Percentiles rank a stretch among this genome's conserved stretches.
Evolutionary conservation across 2,797 vertebrate species (phyloP).

Genomic region (Coilia nasus): DNA sequence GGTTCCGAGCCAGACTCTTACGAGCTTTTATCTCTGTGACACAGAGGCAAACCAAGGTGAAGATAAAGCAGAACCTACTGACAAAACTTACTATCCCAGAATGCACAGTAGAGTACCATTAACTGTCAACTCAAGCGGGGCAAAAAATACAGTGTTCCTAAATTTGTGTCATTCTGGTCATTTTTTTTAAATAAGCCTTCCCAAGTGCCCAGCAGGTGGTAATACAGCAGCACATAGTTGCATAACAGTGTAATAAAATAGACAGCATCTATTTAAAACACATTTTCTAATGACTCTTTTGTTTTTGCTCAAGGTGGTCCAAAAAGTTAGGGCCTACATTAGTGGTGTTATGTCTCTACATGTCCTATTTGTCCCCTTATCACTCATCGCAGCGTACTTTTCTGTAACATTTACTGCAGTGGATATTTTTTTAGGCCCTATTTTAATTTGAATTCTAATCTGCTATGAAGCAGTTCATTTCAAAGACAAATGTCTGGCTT

Average conservation of each 20-base stretch:
- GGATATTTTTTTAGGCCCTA: neutral
- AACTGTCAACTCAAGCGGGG: neutral
- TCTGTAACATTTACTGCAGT: too few relatives aligned
- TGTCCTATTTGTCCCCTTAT: too few relatives aligned
- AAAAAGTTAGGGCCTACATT: neutral
- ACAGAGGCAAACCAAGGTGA: conserved; percentile 30
- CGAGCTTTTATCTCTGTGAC: conserved; percentile 82
- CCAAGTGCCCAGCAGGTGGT: neutral
- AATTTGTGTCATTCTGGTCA: neutral
- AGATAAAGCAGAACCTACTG: neutral
- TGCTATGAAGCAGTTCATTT: neutral
- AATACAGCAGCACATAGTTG: neutral
- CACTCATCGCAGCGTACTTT: too few relatives aligned
- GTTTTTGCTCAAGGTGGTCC: neutral
- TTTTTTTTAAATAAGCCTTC: neutral
- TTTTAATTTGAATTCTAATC: too few relatives aligned
- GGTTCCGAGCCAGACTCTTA: conserved; percentile 75
- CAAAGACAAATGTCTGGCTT: neutral
- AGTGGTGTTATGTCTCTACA: neutral
- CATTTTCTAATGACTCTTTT: neutral
- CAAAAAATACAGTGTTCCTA: neutral
- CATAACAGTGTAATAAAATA: neutral
- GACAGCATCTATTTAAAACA: neutral
- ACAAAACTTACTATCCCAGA: too few relatives aligned
- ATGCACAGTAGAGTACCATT: neutral